Base-by-base conservation (phyloP, 2,888 invertebrate genomes). In the Gari tellinella region DNA sequence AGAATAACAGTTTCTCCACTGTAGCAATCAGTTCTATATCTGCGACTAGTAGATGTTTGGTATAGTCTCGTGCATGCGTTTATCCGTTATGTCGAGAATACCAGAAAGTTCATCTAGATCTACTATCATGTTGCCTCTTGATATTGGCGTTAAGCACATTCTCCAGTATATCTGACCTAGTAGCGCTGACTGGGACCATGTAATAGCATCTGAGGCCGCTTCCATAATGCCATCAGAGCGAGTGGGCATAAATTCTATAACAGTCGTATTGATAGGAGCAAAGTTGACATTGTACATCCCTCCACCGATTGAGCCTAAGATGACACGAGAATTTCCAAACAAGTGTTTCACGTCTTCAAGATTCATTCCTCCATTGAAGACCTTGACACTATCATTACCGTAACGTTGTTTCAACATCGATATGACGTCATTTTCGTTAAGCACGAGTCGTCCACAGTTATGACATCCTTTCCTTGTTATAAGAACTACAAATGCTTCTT, bases 221-320 rank as follows among this genome's bases (percentile, higher is more conserved):
- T 23, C 38, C 19, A 56, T 45, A 2, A 31, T 19, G 10, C 65
- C 65, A 41, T 65, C 38, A 2, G 38, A 17, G 17, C 46, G 37
- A 5, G 65, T 65, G 23, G 65, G 65, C 57, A 65, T 65, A 12
- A 56, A 55, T 26, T 65, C 65, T 14, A 65, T 57, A 7, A 65
- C 49, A 17, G 57, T 46, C 8, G 64, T 55, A 5, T 31, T 46
- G 7, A 17, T 31, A 4, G 64, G 64, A 19, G 52, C 51, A 21
- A 55, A 64, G 21, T 46, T 53, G 37, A 64, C 46, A 17, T 53
- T 64, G 37, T 64, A 64, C 38, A 64, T 15, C n/a, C 55, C 55
- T 3, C 64, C 64, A 0, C 64, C 64, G 19, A 55, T 53, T n/a
- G 41, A 21, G 1, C 65, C 65, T 1, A 65, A 8, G 17, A 65